A percentile compares a stretch with the other conserved stretches of the same genome.
phyloP scores from a whole-genome alignment of 2,888 invertebrate genomes.

The Spodoptera picta region DNA sequence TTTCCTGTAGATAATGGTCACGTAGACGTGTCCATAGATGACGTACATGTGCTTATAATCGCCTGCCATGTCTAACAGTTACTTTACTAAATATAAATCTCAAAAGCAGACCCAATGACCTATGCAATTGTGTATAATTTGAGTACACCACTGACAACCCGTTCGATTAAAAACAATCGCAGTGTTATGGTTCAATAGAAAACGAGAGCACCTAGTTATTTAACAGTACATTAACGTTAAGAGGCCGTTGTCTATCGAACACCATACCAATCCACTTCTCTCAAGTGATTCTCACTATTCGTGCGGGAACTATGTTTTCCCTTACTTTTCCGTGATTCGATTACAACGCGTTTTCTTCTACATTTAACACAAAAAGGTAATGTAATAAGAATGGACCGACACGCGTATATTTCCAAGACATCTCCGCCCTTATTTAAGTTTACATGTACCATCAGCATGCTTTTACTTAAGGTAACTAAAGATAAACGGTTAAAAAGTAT shows the following conservation, averaged over 20 bases:
- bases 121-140: no score
- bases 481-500: conserved; percentile 79
- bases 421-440: conserved; percentile 26
- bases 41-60: no score
- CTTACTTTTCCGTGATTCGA: conserved; percentile 49
- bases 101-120: no score
- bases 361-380: conserved; percentile 42
- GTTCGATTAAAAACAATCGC: no score
- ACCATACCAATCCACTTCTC: conserved; percentile 48
- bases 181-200: no score
- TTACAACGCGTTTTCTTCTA: conserved; percentile 51
- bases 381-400: conserved; percentile 12
- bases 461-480: conserved; percentile 59
- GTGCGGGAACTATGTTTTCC: conserved; percentile 44
- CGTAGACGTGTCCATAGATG: no score
- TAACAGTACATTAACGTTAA: conserved; percentile 39
- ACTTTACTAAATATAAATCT: no score
- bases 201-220: conserved; percentile 7
- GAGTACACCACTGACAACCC: no score
- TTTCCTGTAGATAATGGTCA: no score
- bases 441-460: conserved; percentile 34
- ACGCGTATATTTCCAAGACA: conserved; percentile 10
- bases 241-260: conserved; percentile 25
- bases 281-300: conserved; percentile 51
- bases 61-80: no score